These are phyloP conservation scores for Picus viridis DNA, from an alignment of 2,797 vertebrate species.

Conservation along the genomic window DNA sequence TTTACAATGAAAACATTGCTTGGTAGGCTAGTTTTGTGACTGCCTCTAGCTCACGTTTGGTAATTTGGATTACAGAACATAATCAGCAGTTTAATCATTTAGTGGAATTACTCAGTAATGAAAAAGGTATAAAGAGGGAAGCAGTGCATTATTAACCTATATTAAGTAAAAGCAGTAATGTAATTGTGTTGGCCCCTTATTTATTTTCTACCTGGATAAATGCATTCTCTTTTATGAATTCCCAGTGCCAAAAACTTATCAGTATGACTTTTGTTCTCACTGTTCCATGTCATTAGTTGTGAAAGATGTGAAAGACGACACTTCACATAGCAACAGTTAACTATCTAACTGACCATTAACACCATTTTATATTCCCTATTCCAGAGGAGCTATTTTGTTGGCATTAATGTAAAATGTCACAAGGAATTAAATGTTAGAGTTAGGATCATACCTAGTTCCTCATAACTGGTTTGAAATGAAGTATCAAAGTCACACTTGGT, in stretches of 20 bases:
- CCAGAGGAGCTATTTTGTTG: background rate
- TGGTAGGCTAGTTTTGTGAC: background rate
- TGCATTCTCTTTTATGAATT: background rate
- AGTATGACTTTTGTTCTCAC: background rate
- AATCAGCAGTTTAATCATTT: background rate
- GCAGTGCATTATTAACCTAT: background rate
- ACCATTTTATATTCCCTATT: background rate
- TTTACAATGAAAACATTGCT: constrained; percentile 20
- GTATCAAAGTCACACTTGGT: background rate
- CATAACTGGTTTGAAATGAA: constrained; percentile 52
- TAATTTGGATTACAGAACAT: constrained; percentile 13
- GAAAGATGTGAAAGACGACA: background rate
- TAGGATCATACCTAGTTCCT: background rate
- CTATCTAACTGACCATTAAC: background rate
- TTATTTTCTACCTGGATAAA: background rate
- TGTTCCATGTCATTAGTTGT: background rate
- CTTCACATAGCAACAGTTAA: background rate
- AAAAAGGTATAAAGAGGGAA: background rate
- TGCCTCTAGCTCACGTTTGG: background rate
- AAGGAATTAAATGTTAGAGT: constrained; percentile 41
- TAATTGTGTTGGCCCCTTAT: background rate
- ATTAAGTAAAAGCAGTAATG: background rate
- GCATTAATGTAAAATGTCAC: background rate
- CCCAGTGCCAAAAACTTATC: background rate
- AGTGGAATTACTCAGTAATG: constrained; percentile 17